Evolutionary conservation across 2,888 invertebrate genomes (phyloP).

Genomic region (Eupeodes luniger): DNA sequence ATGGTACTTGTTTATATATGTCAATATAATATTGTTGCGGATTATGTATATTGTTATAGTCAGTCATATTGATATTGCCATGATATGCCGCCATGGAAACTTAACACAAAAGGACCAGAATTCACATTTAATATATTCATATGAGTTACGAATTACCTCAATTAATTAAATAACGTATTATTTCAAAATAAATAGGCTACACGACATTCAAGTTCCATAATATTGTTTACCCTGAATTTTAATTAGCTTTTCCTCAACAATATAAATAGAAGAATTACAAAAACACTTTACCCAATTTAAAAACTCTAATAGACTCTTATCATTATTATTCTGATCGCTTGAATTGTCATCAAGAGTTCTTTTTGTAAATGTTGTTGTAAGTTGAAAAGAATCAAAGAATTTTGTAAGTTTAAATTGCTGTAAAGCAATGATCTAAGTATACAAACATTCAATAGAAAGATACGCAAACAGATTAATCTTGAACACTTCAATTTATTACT

Average conservation of each 20-base stretch:
- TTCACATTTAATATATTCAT: too few relatives aligned
- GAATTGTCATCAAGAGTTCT: background rate
- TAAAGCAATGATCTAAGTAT: background rate
- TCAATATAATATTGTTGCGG: too few relatives aligned
- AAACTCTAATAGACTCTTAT: background rate
- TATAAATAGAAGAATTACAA: background rate
- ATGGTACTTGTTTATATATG: too few relatives aligned
- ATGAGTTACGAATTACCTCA: too few relatives aligned
- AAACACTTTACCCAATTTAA: background rate
- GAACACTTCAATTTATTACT: constrained; percentile 16
- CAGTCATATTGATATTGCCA: too few relatives aligned
- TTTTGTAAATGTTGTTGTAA: background rate
- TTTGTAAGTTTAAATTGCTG: background rate
- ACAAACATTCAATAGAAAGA: background rate
- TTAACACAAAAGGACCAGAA: too few relatives aligned
- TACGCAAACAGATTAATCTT: constrained; percentile 12
- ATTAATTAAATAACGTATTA: too few relatives aligned
- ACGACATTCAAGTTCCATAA: background rate
- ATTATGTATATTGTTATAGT: too few relatives aligned
- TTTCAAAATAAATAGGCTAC: too few relatives aligned
- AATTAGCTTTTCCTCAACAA: background rate
- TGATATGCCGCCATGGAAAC: too few relatives aligned
- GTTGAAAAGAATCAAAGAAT: background rate
- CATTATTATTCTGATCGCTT: background rate
- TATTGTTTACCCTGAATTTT: background rate